phyloP scores from a whole-genome alignment of 2,888 invertebrate genomes.

The Caenorhabditis japonica region DNA sequence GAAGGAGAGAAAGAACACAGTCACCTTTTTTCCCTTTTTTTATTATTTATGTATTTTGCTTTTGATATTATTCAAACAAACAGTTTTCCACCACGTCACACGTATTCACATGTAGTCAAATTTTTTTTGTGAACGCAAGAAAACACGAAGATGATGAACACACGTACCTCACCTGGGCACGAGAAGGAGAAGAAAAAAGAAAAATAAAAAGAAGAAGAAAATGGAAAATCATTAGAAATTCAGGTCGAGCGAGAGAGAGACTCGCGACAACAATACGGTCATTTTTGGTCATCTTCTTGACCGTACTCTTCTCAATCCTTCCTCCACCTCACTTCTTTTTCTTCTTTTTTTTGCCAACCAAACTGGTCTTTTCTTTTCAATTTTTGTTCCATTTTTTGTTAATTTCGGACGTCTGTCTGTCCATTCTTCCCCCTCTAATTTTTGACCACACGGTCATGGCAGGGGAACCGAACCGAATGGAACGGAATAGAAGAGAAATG shows the following conservation, averaged over 20 bases:
- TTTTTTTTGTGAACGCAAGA: slow-evolving; percentile 8
- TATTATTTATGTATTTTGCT: too few relatives aligned
- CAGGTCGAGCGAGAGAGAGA: slow-evolving; percentile 41
- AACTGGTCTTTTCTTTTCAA: slow-evolving; percentile 39
- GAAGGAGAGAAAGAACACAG: too few relatives aligned
- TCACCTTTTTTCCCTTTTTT: too few relatives aligned
- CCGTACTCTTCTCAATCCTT: slow-evolving; percentile 32
- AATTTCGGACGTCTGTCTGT: too few relatives aligned
- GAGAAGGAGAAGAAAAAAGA: too few relatives aligned
- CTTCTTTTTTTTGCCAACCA: too few relatives aligned
- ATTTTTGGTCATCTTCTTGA: slow-evolving; percentile 52
- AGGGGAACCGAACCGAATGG: slow-evolving; percentile 29
- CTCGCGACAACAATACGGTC: slow-evolving; percentile 43
- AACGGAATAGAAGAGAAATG: not conserved
- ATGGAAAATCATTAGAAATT: slow-evolving; percentile 32
- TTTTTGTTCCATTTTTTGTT: too few relatives aligned
- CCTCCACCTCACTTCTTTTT: slow-evolving; percentile 21
- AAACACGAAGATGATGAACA: slow-evolving; percentile 39
- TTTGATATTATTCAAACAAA: too few relatives aligned
- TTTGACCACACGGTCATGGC: slow-evolving; percentile 29
- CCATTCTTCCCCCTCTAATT: too few relatives aligned
- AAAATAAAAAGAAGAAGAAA: too few relatives aligned
- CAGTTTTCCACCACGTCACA: slow-evolving; percentile 44
- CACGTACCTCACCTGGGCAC: slow-evolving; percentile 15
- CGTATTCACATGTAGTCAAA: not conserved